These are phyloP conservation scores for Machimus rusticus DNA, from an alignment of 2,888 invertebrate species.

Conservation along the genomic window DNA sequence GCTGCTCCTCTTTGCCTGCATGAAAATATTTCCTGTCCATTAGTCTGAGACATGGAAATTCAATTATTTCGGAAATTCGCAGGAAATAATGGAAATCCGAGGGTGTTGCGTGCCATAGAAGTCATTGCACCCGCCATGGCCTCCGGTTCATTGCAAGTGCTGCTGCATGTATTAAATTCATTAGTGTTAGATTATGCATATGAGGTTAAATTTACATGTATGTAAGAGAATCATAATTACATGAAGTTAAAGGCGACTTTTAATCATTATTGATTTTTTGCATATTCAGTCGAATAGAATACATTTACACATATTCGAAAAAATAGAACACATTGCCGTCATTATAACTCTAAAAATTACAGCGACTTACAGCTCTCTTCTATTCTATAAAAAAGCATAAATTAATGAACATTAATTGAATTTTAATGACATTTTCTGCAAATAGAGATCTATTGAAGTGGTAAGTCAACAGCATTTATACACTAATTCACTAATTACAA, in stretches of 20 bases:
- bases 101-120: not conserved
- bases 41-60: not conserved
- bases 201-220: not conserved
- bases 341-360: not conserved
- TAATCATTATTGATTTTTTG: not conserved
- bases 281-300: not conserved
- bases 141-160: not conserved
- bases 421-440: not conserved
- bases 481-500: not conserved
- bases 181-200: not conserved
- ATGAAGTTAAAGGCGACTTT: not conserved
- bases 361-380: not conserved
- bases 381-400: not conserved
- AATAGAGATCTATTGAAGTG: not conserved
- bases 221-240: not conserved
- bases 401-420: not conserved
- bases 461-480: not conserved
- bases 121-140: not conserved
- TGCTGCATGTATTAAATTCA: not conserved
- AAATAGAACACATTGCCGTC: not conserved
- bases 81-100: not conserved
- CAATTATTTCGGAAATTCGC: not conserved
- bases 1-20: not conserved
- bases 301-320: not conserved
- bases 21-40: not conserved